Conservation (phyloP, 2,113 vertebrate species). For the Rynchops niger region DNA sequence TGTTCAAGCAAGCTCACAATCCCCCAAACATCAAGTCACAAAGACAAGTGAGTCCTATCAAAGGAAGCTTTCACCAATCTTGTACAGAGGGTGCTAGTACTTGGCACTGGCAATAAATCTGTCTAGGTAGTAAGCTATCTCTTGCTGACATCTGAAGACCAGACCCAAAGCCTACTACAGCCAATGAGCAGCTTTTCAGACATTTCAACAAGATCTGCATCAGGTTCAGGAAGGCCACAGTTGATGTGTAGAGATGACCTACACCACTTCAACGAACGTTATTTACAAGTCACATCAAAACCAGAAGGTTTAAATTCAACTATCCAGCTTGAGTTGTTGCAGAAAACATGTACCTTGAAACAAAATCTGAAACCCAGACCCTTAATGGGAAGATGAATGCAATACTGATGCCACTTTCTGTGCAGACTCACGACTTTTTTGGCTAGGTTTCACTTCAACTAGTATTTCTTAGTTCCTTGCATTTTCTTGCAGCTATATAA, state of each 20-base stretch:
- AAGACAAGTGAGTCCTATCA: neutral
- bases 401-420: neutral
- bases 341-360: neutral
- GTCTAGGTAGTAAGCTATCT: neutral
- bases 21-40: neutral
- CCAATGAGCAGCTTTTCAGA: neutral
- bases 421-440: neutral
- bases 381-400: neutral
- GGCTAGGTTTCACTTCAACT: neutral
- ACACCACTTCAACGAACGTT: rapidly evolving
- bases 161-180: neutral
- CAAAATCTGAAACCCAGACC: neutral
- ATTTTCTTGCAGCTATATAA: neutral
- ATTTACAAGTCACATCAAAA: neutral
- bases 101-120: neutral
- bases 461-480: neutral
- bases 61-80: neutral
- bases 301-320: neutral
- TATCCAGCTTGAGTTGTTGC: neutral
- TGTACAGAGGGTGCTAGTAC: neutral
- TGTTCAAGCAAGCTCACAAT: neutral
- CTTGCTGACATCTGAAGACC: neutral
- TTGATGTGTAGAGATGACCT: neutral
- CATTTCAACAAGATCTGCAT: neutral
- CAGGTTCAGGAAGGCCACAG: neutral